Percentiles rank a stretch among this genome's conserved stretches.
phyloP scores from a whole-genome alignment of 2,888 invertebrate species.

The Celastrina argiolus region DNA sequence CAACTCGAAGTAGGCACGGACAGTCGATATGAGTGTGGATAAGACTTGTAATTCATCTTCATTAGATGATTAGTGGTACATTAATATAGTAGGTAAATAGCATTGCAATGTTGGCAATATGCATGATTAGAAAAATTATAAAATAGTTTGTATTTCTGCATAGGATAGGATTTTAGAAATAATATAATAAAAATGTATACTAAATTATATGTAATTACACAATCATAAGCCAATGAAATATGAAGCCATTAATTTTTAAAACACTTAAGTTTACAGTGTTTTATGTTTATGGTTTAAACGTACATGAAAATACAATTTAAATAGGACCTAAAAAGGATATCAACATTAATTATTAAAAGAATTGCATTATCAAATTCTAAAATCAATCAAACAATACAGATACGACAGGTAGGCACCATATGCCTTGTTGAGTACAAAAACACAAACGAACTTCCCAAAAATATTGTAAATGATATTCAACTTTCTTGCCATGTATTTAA shows the following conservation, averaged over 20 bases:
- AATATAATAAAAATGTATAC: not conserved
- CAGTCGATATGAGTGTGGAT: conserved; percentile 36
- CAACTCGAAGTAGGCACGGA: conserved; percentile 28
- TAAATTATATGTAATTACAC: not conserved
- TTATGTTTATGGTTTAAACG: conserved; percentile 1
- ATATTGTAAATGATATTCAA: conserved; percentile 30
- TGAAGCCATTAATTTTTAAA: not conserved
- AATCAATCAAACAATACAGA: conserved; percentile 56
- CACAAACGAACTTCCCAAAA: conserved; percentile 32
- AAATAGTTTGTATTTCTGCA: no score
- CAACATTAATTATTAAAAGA: conserved; percentile 16
- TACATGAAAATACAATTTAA: conserved; percentile 28
- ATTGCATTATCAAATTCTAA: conserved; percentile 43
- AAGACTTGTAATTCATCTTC: conserved; percentile 20
- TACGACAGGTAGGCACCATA: conserved; percentile 56
- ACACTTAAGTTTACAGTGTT: not conserved
- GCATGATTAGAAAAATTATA: not conserved
- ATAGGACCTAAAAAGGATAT: conserved; percentile 24
- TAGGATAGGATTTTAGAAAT: not conserved
- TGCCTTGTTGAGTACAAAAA: conserved; percentile 40
- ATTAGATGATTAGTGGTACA: not conserved
- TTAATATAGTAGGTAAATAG: not conserved
- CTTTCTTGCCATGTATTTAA: conserved; percentile 31
- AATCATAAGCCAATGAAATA: not conserved
- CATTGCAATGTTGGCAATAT: not conserved